Percentiles rank a stretch among this genome's conserved stretches.
phyloP scores from a whole-genome alignment of 2,113 vertebrate genomes.

The Apteryx mantelli region DNA sequence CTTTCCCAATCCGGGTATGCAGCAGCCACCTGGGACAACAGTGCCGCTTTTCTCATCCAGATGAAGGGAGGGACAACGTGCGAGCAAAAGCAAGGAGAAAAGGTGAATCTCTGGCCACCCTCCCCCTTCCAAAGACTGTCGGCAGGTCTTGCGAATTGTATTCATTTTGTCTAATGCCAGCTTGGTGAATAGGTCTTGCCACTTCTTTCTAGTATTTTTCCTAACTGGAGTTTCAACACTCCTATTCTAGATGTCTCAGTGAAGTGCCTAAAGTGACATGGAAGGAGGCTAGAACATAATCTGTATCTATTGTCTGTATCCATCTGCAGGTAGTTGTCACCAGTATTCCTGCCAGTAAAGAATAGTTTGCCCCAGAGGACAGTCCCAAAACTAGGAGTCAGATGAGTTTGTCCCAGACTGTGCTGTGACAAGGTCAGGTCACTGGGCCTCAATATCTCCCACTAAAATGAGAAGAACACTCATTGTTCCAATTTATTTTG shows the following conservation, averaged over 20 bases:
- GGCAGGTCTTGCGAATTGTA: not conserved
- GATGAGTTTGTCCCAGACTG: not conserved
- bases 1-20: not conserved
- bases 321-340: not conserved
- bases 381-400: not conserved
- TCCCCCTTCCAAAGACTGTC: not conserved
- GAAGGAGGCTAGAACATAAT: not conserved
- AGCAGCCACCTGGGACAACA: not conserved
- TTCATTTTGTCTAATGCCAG: not conserved
- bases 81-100: not conserved
- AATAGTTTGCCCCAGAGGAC: not conserved
- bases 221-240: not conserved
- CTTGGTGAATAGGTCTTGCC: not conserved
- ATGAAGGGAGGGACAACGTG: not conserved
- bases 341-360: constrained; percentile 3
- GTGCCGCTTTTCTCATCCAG: not conserved
- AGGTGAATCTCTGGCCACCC: not conserved
- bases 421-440: not conserved
- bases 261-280: constrained; percentile 20
- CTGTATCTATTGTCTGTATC: not conserved
- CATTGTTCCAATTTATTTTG: constrained; percentile 39
- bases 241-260: not conserved
- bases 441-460: constrained; percentile 27
- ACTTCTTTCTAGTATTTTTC: not conserved
- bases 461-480: constrained; percentile 6